phyloP scores from a whole-genome alignment of 2,113 vertebrate genomes.

The Puma concolor region DNA sequence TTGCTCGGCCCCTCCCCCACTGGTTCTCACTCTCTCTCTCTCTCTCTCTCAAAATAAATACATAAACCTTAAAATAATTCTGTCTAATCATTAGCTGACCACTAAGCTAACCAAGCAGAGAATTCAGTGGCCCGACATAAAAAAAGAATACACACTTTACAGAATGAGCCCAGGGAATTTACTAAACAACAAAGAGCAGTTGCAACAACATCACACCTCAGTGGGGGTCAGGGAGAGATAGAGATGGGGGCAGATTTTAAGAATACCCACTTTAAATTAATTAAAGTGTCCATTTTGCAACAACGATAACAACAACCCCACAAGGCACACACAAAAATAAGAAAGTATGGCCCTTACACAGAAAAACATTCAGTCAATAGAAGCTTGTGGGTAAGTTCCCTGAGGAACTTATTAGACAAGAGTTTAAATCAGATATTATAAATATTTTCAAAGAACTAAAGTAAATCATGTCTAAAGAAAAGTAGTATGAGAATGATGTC shows the following conservation, averaged over 20 bases:
- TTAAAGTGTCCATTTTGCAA: not conserved
- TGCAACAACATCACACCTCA: not conserved
- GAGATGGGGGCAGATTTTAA: not conserved
- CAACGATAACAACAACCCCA: not conserved
- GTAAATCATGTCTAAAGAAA: not conserved
- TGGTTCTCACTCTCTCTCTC: no score
- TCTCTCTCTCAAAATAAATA: no score
- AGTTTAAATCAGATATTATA: not conserved
- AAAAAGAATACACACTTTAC: not conserved
- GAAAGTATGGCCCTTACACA: not conserved
- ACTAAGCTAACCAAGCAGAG: not conserved
- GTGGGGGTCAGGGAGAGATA: not conserved
- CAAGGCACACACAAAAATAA: not conserved
- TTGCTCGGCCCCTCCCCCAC: no score
- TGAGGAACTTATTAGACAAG: not conserved
- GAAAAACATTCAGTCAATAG: not conserved
- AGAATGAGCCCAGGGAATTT: not conserved
- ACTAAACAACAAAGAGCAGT: not conserved
- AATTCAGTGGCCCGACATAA: not conserved
- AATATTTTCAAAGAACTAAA: not conserved
- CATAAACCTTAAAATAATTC: not conserved
- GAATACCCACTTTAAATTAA: not conserved
- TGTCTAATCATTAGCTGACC: not conserved
- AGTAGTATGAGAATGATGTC: not conserved
- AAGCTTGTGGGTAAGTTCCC: not conserved